Conservation (phyloP, 2,888 invertebrate genomes). For the Blastobasis adustella region DNA sequence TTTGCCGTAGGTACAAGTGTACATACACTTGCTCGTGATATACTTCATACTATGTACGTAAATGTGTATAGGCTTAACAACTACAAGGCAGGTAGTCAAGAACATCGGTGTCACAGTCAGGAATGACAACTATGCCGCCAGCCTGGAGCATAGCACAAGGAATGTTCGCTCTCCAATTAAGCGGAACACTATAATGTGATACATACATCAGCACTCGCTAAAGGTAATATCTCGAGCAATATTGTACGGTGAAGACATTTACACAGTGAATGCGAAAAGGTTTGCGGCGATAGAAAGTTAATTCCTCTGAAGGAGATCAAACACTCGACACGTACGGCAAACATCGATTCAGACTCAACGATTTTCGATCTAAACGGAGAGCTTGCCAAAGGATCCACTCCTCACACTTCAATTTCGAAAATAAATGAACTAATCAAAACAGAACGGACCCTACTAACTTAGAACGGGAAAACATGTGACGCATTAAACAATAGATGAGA, state of each 20-base stretch:
- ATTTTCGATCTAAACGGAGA: constrained; percentile 33
- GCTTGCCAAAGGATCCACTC: constrained; percentile 35
- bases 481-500: too few relatives aligned
- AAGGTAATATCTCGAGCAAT: background rate
- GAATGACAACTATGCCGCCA: constrained; percentile 54
- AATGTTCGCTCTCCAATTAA: constrained; percentile 52
- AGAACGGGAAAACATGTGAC: constrained; percentile 7
- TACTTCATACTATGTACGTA: too few relatives aligned
- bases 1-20: too few relatives aligned
- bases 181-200: constrained; percentile 14
- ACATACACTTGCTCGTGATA: too few relatives aligned
- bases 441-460: constrained; percentile 15
- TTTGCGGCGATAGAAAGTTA: constrained; percentile 36
- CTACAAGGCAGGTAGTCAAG: too few relatives aligned
- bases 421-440: constrained; percentile 48
- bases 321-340: constrained; percentile 48
- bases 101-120: constrained; percentile 23
- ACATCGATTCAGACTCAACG: constrained; percentile 33
- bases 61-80: too few relatives aligned
- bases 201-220: background rate
- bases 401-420: constrained; percentile 38
- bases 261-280: constrained; percentile 13
- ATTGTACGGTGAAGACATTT: background rate
- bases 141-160: constrained; percentile 46
- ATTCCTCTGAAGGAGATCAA: constrained; percentile 36